Base-by-base conservation (phyloP, 2,113 vertebrate species). In the Aphyosemion australe region DNA sequence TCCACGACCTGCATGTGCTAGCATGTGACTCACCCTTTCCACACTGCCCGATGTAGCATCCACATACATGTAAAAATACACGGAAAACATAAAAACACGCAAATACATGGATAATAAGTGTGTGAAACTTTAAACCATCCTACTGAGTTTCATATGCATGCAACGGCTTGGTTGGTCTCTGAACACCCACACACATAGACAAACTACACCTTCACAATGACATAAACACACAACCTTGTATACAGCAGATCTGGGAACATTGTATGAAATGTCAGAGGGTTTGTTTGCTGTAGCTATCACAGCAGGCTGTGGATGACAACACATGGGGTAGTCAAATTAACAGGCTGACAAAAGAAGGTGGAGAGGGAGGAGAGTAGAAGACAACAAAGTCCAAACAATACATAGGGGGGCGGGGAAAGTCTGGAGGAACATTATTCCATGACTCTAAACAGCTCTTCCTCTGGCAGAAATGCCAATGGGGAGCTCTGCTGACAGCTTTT, bases 261-360 rank as follows among this genome's bases (percentile, higher is more conserved):
- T 60, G 55, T 50, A 31, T 53, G 66, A 66, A 51, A 39, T 56
- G 48, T 14, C 53, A 45, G 6, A 58, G 54, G 54, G 74, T 83
- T 85, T 86, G 79, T 79, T 87, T 65, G 54, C 70, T 59, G 65
- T 13, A 48, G 70, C 68, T 72, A 55, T 82, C 76, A 74, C 79
- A 65, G 76, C 65, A 69, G 80, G 80, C 56, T 47, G 34, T 18
- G 10, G 31, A 41, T 67, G 48, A 70, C 65, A 82, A 58, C 58
- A 68, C 64, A 63, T 59, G 78, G 73, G 73, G 68, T 12, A 66
- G 73, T 72, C 69, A 79, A 80, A 87, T 87, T 87, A 90, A 86
- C 70, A 84, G 80, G 61, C 67, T 20, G 43, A 51, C 26, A 62
- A 11, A 39, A 73, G 66, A 69, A 77, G 58, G 61, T 67, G 54